Conservation (phyloP, 2,113 vertebrate species). For the Circaetus cinerascens region DNA sequence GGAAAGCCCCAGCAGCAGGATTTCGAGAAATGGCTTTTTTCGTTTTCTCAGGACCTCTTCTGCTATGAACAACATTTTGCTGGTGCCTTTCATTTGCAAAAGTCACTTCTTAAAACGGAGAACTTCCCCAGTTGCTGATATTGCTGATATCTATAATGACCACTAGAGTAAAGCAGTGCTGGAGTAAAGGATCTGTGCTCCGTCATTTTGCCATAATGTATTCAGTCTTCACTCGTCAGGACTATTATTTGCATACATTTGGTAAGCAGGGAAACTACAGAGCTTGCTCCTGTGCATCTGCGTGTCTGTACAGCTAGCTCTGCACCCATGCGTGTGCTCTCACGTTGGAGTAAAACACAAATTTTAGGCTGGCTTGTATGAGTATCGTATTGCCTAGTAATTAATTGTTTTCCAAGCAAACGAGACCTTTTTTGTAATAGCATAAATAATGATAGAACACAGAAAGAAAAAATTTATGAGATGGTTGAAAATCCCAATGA, state of each 20-base stretch:
- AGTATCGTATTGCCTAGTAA: background rate
- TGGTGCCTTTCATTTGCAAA: background rate
- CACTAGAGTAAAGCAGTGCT: background rate
- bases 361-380: background rate
- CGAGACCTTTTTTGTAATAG: background rate
- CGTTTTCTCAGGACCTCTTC: background rate
- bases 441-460: background rate
- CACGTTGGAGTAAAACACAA: background rate
- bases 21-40: background rate
- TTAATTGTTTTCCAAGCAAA: slow-evolving; percentile 15
- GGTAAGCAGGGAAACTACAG: background rate
- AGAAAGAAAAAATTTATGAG: background rate
- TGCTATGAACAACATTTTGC: background rate
- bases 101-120: background rate
- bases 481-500: background rate
- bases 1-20: no score
- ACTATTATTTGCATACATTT: background rate
- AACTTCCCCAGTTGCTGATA: background rate
- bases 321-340: background rate
- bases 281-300: background rate
- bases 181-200: background rate
- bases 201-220: accelerated
- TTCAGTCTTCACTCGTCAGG: background rate
- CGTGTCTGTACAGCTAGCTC: background rate
- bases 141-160: background rate